Percentiles rank a stretch among this genome's conserved stretches.
Evolutionary conservation across 2,113 vertebrate genomes (phyloP).

Genomic region (Podilymbus podiceps): DNA sequence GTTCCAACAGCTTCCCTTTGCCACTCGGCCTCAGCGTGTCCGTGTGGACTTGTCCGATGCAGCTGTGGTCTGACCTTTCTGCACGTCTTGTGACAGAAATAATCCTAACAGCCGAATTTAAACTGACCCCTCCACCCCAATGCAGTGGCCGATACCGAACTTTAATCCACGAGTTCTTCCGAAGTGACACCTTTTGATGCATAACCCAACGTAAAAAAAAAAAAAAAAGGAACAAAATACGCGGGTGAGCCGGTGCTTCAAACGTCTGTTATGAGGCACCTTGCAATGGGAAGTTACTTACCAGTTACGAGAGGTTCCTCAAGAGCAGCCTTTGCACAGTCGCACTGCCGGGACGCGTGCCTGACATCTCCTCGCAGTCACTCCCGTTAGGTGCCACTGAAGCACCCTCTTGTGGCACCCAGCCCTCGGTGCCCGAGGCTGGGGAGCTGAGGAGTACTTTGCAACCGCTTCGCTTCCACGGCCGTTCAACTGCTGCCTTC

Average conservation of each 20-base stretch:
- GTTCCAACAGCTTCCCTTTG: neutral
- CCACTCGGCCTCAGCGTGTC: neutral
- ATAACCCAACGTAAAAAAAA: neutral
- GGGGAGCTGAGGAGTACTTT: neutral
- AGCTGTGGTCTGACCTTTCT: neutral
- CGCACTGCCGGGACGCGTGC: neutral
- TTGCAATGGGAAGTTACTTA: slow-evolving; percentile 39
- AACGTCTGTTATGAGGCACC: neutral
- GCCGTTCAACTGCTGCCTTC: neutral
- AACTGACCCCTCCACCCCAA: neutral
- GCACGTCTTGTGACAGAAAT: neutral
- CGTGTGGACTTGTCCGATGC: rapidly evolving
- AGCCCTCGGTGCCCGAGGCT: neutral
- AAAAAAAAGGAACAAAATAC: neutral
- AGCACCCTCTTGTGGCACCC: slow-evolving; percentile 55
- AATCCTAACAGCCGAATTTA: neutral
- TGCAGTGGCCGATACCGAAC: rapidly evolving
- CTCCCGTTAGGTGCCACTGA: neutral
- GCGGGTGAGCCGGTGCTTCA: neutral
- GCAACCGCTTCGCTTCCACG: neutral
- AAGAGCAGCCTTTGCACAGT: neutral
- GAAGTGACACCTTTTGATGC: neutral
- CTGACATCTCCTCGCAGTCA: neutral
- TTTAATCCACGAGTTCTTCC: neutral
- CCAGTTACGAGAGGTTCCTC: neutral